Evolutionary conservation across 2,888 invertebrate genomes (phyloP), one percentile per base, ranked within the genome.

Genomic region (Andricus quercusramuli): DNA sequence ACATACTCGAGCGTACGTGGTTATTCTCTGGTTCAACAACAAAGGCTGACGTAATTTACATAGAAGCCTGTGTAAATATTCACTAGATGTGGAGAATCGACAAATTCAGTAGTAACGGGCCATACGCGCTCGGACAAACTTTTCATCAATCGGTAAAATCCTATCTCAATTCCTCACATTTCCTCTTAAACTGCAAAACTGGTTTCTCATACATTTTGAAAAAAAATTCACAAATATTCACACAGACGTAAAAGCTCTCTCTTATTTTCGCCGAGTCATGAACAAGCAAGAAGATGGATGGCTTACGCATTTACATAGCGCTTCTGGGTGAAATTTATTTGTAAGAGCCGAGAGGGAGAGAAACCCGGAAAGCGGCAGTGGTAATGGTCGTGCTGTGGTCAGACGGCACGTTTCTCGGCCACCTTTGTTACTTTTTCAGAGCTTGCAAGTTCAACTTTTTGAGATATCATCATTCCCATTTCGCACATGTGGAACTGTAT

Each of bases 1-100:
- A 74, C 56, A 74, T 51, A n/a, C 51, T 32, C n/a, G 13, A 56
- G 20, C n/a, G 74, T 74, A 74, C 56, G 32, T 56, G 74, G 74
- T 74, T 74, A 74, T 74, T 74, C 56, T 56, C 51, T 22, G 9
- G 51, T 51, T 56, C 29, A 74, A 74, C 74, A 74, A 74, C 74
- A 74, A 32, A 74, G 51, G 29, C 74, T 74, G 32, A 32, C 51
- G 56, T 32, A 74, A 74, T 74, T 51, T 74, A 74, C 74, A 56
- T 74, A 74, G 51, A 51, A 74, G 32, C 51, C 17, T 32, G 51
- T 56, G 74, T 74, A 74, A 74, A 74, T 74, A 68, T 68, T 51
- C 74, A 13, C 5, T n/a, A 32, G 51, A 9, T 25, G 29, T 25
- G 17, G 47, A 44, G 47, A 32, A 74, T 51, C 29, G 17, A 47